phyloP scores from a whole-genome alignment of 2,113 vertebrate genomes.

The Ornithorhynchus anatinus region DNA sequence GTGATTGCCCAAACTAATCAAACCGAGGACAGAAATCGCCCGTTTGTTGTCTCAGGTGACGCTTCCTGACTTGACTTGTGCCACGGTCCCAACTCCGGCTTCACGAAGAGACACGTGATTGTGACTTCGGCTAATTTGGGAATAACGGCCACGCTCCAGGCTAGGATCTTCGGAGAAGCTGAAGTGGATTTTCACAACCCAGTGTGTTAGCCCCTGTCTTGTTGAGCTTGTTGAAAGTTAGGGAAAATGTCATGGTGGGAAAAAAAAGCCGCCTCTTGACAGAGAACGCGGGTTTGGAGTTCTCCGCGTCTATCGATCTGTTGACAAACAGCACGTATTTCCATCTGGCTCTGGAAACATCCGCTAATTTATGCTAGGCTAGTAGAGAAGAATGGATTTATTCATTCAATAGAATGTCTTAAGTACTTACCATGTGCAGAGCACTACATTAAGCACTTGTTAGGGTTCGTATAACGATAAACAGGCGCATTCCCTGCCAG shows the following conservation, averaged over 20 bases:
- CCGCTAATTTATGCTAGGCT: not conserved
- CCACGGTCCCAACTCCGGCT: constrained; percentile 27
- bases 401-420: no score
- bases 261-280: not conserved
- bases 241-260: not conserved
- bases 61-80: constrained; percentile 18
- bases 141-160: constrained; percentile 46
- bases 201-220: constrained; percentile 47
- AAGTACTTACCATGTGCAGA: no score
- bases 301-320: not conserved
- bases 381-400: no score
- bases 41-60: constrained; percentile 25
- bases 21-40: constrained; percentile 58
- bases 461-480: no score
- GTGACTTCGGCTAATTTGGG: constrained; percentile 59
- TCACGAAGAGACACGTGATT: constrained; percentile 61
- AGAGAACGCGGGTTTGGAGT: not conserved
- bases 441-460: no score
- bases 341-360: constrained; percentile 5
- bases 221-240: constrained; percentile 59
- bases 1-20: constrained; percentile 52
- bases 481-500: no score
- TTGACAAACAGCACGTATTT: rapidly evolving
- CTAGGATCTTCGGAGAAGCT: constrained; percentile 36
- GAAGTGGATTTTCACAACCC: constrained; percentile 54